Evolutionary conservation across 2,888 invertebrate genomes (phyloP).

Genomic region (Apodemia zela): DNA sequence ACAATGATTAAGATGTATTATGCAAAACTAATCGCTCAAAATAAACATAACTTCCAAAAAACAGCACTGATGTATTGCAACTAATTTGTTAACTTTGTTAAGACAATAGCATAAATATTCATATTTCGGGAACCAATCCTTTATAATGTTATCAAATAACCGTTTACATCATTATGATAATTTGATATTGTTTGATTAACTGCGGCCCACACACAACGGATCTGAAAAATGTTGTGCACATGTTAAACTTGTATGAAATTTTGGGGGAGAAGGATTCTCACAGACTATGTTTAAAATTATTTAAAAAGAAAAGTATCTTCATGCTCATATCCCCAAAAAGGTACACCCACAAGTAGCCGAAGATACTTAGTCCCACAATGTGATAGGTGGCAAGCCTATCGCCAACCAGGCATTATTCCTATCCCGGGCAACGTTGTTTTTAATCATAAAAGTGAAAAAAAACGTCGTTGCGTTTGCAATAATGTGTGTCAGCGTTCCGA

Average conservation of each 20-base stretch:
- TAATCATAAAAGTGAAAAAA: too few relatives aligned
- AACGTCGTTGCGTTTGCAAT: too few relatives aligned
- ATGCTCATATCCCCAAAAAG: too few relatives aligned
- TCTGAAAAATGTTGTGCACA: conserved; percentile 20
- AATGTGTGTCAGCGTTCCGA: too few relatives aligned
- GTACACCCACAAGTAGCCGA: too few relatives aligned
- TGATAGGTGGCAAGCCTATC: too few relatives aligned
- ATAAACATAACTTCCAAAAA: background rate
- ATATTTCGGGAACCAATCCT: conserved; percentile 26
- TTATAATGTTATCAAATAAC: conserved; percentile 39
- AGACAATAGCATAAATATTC: conserved; percentile 17
- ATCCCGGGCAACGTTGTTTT: too few relatives aligned
- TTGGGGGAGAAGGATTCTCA: background rate
- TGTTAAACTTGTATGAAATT: conserved; percentile 17
- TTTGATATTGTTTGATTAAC: conserved; percentile 33
- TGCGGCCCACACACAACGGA: conserved; percentile 39
- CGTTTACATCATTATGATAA: conserved; percentile 43
- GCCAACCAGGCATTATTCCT: too few relatives aligned
- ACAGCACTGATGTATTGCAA: background rate
- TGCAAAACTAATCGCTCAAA: background rate
- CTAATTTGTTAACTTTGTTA: conserved; percentile 17
- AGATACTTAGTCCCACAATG: too few relatives aligned
- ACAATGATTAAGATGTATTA: background rate
- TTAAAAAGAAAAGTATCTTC: too few relatives aligned
- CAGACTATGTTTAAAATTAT: background rate